phyloP scores from a whole-genome alignment of 2,113 vertebrate genomes.

The Crotophaga sulcirostris region DNA sequence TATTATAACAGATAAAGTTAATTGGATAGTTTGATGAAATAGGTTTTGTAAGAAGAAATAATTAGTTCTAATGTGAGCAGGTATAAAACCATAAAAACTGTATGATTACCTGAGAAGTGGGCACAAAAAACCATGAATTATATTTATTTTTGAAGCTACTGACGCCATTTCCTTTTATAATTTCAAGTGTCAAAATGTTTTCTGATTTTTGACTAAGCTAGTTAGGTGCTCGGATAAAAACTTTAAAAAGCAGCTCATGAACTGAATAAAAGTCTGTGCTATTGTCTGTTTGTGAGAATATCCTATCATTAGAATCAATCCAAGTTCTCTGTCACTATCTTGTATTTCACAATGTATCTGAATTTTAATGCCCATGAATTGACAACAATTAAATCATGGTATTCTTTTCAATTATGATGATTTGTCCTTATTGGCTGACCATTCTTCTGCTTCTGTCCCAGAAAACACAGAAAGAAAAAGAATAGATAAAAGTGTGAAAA shows the following conservation, averaged over 20 bases:
- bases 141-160: slow-evolving; percentile 65
- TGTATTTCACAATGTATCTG: slow-evolving; percentile 51
- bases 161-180: slow-evolving; percentile 67
- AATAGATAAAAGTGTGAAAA: background rate
- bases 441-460: slow-evolving; percentile 5
- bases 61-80: slow-evolving; percentile 24
- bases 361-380: slow-evolving; percentile 54
- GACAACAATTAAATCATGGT: slow-evolving; percentile 60
- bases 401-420: slow-evolving; percentile 51
- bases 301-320: background rate
- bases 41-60: background rate
- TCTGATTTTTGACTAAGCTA: slow-evolving; percentile 71
- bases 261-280: slow-evolving; percentile 64
- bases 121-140: slow-evolving; percentile 16
- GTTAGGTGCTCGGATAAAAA: slow-evolving; percentile 73
- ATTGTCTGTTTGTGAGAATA: slow-evolving; percentile 47
- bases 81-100: background rate
- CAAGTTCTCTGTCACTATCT: slow-evolving; percentile 61
- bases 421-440: slow-evolving; percentile 1
- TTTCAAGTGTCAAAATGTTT: slow-evolving; percentile 37
- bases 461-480: background rate
- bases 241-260: slow-evolving; percentile 69
- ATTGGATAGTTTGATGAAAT: background rate
- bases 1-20: background rate
- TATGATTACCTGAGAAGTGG: slow-evolving; percentile 41